A percentile compares a stretch with the other conserved stretches of the same genome.
phyloP scores from a whole-genome alignment of 1,140 invertebrate species.

The Portunus trituberculatus region DNA sequence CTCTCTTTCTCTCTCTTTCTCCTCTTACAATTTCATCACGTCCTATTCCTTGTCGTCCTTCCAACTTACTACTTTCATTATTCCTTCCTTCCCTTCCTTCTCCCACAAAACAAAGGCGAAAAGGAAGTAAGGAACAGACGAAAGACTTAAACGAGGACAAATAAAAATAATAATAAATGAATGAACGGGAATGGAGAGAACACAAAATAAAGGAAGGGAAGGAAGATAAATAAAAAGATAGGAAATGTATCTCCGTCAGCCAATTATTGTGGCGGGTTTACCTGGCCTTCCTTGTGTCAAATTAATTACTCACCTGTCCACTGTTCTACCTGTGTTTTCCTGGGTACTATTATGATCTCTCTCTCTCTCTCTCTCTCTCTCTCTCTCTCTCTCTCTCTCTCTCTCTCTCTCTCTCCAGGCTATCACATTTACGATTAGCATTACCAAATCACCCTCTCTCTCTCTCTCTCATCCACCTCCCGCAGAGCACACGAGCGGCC shows the following conservation, averaged over 20 bases:
- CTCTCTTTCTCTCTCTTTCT: neutral
- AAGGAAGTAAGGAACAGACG: neutral
- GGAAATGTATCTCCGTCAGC: neutral
- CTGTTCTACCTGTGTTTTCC: neutral
- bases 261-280: neutral
- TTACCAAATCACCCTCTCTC: neutral
- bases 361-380: conserved; percentile 16
- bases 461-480: neutral
- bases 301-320: neutral
- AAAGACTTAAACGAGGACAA: neutral
- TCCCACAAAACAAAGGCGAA: neutral
- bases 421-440: neutral
- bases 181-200: no score
- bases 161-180: no score
- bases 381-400: conserved; percentile 36
- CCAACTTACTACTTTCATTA: no score
- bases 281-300: neutral
- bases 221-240: neutral
- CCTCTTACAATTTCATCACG: no score
- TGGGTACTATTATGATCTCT: neutral
- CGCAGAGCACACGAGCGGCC: neutral
- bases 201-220: neutral
- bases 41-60: no score
- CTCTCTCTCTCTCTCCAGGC: neutral
- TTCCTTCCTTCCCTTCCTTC: no score